phyloP scores from a whole-genome alignment of 2,113 vertebrate genomes.

The Leuciscus idus region DNA sequence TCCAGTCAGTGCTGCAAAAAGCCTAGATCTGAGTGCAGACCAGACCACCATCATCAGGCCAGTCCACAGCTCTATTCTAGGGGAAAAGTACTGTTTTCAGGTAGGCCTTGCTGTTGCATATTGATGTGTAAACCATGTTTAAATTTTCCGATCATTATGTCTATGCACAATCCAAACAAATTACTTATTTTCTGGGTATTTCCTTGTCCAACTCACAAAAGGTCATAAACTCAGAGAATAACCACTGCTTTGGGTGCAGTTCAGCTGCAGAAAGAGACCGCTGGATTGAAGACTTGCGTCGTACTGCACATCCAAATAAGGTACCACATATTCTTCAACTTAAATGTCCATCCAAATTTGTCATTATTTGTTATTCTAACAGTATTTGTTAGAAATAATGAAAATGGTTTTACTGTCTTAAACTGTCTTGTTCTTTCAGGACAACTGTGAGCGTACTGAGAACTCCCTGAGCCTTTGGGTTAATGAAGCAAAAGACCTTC shows the following conservation, averaged over 20 bases:
- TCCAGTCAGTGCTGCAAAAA: constrained; percentile 68
- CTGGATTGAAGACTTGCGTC: constrained; percentile 90
- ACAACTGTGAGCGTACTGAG: constrained; percentile 86
- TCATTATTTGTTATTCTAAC: background rate
- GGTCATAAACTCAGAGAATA: constrained; percentile 85
- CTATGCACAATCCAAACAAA: background rate
- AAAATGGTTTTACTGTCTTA: background rate
- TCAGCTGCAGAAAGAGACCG: constrained; percentile 89
- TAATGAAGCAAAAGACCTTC: constrained; percentile 88
- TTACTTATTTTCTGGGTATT: background rate
- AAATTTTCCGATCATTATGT: background rate
- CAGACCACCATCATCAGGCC: constrained; percentile 82
- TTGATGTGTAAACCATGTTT: background rate
- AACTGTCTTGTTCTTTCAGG: constrained; percentile 69
- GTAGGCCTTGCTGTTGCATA: constrained; percentile 64
- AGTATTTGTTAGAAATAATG: background rate
- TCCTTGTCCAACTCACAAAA: constrained; percentile 49
- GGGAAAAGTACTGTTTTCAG: constrained; percentile 93
- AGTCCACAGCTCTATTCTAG: constrained; percentile 88
- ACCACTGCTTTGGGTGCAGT: constrained; percentile 86
- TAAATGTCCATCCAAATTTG: background rate
- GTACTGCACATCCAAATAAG: constrained; percentile 87
- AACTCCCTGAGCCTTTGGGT: constrained; percentile 89
- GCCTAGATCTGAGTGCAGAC: constrained; percentile 83
- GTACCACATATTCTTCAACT: constrained; percentile 63